Percentiles rank a stretch among this genome's conserved stretches.
Conservation (phyloP, 35 echinoderm and acorn worm genomes). For the Anneissia japonica region DNA sequence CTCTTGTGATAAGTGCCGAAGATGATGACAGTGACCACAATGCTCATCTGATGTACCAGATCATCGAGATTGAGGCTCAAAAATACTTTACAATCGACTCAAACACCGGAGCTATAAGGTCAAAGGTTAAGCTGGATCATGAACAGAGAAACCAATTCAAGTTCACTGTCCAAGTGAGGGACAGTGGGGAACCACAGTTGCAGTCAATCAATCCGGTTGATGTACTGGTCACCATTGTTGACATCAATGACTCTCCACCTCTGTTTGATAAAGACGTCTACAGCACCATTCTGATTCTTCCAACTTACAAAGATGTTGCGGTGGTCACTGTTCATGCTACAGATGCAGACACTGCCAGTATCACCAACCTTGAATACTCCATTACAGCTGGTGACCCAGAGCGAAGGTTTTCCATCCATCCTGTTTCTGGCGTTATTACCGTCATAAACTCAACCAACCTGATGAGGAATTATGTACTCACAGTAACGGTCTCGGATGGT, state of each 20-base stretch:
- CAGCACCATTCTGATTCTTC: conserved; percentile 53
- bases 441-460: conserved; percentile 52
- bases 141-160: conserved; percentile 68
- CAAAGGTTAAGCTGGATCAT: conserved; percentile 68
- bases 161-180: conserved; percentile 71
- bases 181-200: conserved; percentile 64
- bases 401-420: conserved; percentile 48
- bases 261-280: conserved; percentile 53
- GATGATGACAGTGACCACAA: conserved; percentile 85
- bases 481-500: conserved; percentile 78
- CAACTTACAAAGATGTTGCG: conserved; percentile 74
- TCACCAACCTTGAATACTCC: conserved; percentile 79
- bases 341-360: conserved; percentile 82
- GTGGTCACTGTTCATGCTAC: conserved; percentile 48
- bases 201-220: conserved; percentile 56
- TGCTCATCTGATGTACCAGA: conserved; percentile 79
- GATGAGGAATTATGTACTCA: conserved; percentile 45
- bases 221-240: conserved; percentile 66
- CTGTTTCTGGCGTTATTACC: conserved; percentile 38
- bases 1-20: conserved; percentile 76
- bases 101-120: conserved; percentile 91
- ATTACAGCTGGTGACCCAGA: conserved; percentile 64
- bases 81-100: conserved; percentile 83
- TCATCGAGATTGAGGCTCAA: conserved; percentile 74
- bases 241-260: conserved; percentile 97